phyloP scores from a whole-genome alignment of 2,888 invertebrate genomes.

The Cataglyphis altisquamis region DNA sequence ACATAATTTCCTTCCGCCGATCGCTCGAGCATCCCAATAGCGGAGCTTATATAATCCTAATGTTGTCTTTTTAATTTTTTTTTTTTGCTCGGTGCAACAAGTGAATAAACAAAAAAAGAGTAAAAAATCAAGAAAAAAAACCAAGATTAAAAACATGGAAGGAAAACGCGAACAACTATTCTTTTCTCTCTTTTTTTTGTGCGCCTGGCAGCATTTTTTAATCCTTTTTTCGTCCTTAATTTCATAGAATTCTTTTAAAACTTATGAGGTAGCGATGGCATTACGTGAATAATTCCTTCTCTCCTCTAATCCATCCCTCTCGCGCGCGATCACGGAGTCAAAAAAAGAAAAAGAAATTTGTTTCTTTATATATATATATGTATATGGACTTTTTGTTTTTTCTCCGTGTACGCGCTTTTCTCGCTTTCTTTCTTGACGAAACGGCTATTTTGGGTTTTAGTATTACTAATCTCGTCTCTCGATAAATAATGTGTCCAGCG shows the following conservation, averaged over 20 bases:
- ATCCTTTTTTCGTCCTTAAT: conserved; percentile 20
- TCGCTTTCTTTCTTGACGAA: conserved; percentile 37
- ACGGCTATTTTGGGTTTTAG: conserved; percentile 83
- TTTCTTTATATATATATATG: background rate
- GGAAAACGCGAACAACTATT: conserved; percentile 66
- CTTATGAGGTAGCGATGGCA: conserved; percentile 76
- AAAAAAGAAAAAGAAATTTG: conserved; percentile 42
- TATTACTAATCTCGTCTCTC: conserved; percentile 76
- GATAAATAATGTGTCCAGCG: conserved; percentile 45
- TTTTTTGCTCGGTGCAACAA: conserved; percentile 49
- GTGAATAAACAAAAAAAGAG: conserved; percentile 56
- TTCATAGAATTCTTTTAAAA: conserved; percentile 55
- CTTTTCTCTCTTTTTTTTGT: conserved; percentile 39
- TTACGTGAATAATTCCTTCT: conserved; percentile 43
- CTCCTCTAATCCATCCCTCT: conserved; percentile 15
- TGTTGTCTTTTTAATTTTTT: background rate
- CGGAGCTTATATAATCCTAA: conserved; percentile 37
- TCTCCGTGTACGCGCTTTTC: conserved; percentile 34
- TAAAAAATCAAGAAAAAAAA: conserved; percentile 53
- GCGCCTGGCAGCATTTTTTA: conserved; percentile 47
- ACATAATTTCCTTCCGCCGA: conserved; percentile 38
- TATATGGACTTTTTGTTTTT: background rate
- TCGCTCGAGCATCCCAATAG: conserved; percentile 44
- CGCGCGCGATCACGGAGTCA: conserved; percentile 40
- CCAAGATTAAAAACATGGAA: conserved; percentile 50